Base-by-base conservation (phyloP, 2,797 vertebrate genomes). In the Danionella dracula region DNA sequence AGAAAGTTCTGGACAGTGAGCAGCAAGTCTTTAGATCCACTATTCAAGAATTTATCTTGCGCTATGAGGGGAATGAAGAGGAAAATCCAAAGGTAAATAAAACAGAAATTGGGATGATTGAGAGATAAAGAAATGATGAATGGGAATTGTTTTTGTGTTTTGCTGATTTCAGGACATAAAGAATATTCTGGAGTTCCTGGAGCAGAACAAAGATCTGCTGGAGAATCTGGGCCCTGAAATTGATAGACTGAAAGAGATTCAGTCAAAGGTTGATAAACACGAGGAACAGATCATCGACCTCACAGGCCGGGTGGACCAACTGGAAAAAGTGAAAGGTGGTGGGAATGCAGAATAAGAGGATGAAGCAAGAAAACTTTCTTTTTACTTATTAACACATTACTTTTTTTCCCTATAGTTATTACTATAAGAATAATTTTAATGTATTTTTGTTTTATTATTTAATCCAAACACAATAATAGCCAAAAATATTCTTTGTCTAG, bases 141-240 rank as follows among this genome's bases (percentile, higher is more conserved):
- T 17, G 8, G 0, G 1, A 11, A 35, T 17, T 37, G n/a, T 29
- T 19, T 12, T 62, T 70, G 20, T 70, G 20, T 58, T n/a, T 23
- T 79, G 41, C 50, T 74, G 80, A 45, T 19, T 71, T n/a, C 13
- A 46, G 16, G 58, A 49, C n/a, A 62, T 81, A 60, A 75, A 57
- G 49, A 11, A 57, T 11, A 72, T 83, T 35, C 62, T 83, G 42
- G 63, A 74, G 4, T 83, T 83, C 46, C 59, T 83, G 37, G 65
- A 74, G 8, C 57, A 66, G 68, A 82, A 82, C 76, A 75, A 68
- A 67, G 79, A 83, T 70, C 72, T 83, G 13, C 20, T 73, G 65
- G 71, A 66, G 57, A 72, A 68, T 21, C 41, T 83, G 44, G 54
- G 55, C 5, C 76, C 82, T 45, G 62, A 81, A 13, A 12, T 76